Evolutionary conservation across 2,797 vertebrate species (phyloP).

Genomic region (Allobates femoralis): DNA sequence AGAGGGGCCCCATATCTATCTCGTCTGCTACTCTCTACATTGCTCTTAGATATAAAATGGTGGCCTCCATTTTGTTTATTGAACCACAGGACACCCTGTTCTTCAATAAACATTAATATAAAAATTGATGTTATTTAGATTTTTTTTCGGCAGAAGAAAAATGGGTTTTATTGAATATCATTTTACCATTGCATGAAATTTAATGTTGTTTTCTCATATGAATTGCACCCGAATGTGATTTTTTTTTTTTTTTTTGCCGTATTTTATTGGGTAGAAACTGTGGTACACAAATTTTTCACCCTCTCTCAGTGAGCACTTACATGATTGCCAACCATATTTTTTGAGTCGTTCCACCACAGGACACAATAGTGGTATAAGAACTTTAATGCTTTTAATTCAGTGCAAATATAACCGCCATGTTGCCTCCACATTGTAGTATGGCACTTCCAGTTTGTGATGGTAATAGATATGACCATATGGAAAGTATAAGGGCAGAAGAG

Average conservation of each 20-base stretch:
- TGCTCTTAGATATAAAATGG: not conserved
- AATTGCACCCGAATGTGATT: not conserved
- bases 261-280: not conserved
- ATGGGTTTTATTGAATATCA: not conserved
- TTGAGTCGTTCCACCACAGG: not conserved
- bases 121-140: not conserved
- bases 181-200: slow-evolving; percentile 6
- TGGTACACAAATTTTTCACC: not conserved
- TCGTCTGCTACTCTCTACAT: not conserved
- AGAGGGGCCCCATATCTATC: not conserved
- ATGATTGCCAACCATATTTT: not conserved
- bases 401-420: too few relatives aligned
- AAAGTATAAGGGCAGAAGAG: too few relatives aligned
- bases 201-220: not conserved
- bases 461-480: too few relatives aligned
- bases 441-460: too few relatives aligned
- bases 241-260: not conserved
- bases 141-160: not conserved
- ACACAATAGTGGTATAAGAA: too few relatives aligned
- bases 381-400: too few relatives aligned
- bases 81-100: not conserved
- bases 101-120: not conserved
- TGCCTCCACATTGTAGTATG: too few relatives aligned
- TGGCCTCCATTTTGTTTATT: not conserved
- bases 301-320: not conserved